Evolutionary conservation across 2,113 vertebrate genomes (phyloP).

Genomic region (cattle (Bos taurus)): ARS-UCD2.0 NC_037333.1:103198501-103199000

Average conservation of each 20-base stretch:
- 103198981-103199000: accelerated
- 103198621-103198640: neutral
- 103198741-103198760: neutral
- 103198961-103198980: accelerated
- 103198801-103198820: neutral
- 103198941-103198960: neutral
- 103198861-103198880: neutral
- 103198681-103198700: accelerated
- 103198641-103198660: neutral
- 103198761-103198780: neutral
- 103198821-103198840: accelerated
- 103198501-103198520: accelerated
- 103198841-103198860: neutral
- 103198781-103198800: neutral
- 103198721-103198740: accelerated
- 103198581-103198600: neutral
- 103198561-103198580: neutral
- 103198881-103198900: neutral
- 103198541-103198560: neutral
- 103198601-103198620: too few relatives aligned
- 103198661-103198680: accelerated
- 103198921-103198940: neutral
- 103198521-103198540: too few relatives aligned
- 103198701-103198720: accelerated
- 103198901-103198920: too few relatives aligned